Conservation (phyloP, 2,113 vertebrate genomes). For the Monarcha castaneiventris region DNA sequence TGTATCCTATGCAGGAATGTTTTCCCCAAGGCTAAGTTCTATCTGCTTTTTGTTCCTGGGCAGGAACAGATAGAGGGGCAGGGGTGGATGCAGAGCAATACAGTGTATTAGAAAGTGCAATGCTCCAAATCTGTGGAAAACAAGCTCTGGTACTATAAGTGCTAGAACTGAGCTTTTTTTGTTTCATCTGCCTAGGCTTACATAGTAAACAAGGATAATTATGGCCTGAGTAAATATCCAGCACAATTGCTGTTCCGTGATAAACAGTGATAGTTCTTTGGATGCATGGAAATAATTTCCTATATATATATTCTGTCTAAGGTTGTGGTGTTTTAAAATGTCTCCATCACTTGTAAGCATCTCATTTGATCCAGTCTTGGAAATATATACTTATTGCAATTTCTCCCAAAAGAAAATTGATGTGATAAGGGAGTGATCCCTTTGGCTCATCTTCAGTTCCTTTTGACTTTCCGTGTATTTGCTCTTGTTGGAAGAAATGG, state of each 20-base stretch:
- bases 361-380: background rate
- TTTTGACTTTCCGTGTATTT: background rate
- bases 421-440: background rate
- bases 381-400: background rate
- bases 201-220: background rate
- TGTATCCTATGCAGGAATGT: background rate
- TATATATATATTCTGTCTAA: background rate
- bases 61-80: background rate
- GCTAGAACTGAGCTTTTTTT: background rate
- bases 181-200: background rate
- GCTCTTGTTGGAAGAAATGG: background rate
- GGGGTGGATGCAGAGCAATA: background rate
- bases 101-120: background rate
- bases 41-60: background rate
- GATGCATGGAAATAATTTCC: background rate
- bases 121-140: background rate
- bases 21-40: background rate
- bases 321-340: background rate
- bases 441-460: background rate
- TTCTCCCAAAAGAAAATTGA: background rate
- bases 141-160: background rate
- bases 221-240: background rate
- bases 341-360: fast-evolving
- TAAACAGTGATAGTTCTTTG: background rate
- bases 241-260: background rate